Base-by-base conservation (phyloP, 2,888 invertebrate genomes). In the Oxytorus armatus region DNA sequence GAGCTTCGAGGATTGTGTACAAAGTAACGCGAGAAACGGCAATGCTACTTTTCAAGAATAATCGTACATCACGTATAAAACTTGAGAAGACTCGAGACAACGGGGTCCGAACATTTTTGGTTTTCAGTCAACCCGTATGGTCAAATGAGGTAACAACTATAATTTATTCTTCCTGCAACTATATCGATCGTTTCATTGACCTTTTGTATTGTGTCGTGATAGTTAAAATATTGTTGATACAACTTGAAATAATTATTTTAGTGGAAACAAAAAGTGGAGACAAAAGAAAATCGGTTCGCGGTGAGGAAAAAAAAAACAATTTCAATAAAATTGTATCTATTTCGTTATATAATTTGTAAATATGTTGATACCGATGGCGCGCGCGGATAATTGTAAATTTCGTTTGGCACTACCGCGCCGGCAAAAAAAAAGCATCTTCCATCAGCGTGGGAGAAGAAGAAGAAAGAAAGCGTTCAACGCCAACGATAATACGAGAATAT, bases 291-390 rank as follows among this genome's bases (percentile, higher is more conserved):
- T 8, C 29, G 44, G 11, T 11, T 53, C 47, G 8, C 29, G 25
- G 18, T 7, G 18, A 57, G 55, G 42, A 49, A 16, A 47, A n/a
- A 7, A 44, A 55, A 21, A 23, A n/a, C 18, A 72, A 73, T 61
- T 25, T 33, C 33, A 73, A 74, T 25, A 33, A 57, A 65, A 76
- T 65, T 72, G 23, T 55, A 61, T 81, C 78, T 47, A 51, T 83
- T 82, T 69, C 77, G 76, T 81, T 83, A 59, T 33, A 63, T 65
- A 65, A 85, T 78, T 80, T 86, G 86, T 87, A 85, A 78, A 87
- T 87, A 86, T 86, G 84, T 87, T 75, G 72, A 85, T 86, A 87
- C 42, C 81, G 55, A 69, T 83, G 81, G 68, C 57, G 10, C 5
- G 65, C 51, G 63, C 23, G 44, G 66, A 51, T 10, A 51, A 69